Evolutionary conservation across 2,113 vertebrate genomes (phyloP), one percentile per base, ranked within the genome.

Genomic region (Lonchura striata): DNA sequence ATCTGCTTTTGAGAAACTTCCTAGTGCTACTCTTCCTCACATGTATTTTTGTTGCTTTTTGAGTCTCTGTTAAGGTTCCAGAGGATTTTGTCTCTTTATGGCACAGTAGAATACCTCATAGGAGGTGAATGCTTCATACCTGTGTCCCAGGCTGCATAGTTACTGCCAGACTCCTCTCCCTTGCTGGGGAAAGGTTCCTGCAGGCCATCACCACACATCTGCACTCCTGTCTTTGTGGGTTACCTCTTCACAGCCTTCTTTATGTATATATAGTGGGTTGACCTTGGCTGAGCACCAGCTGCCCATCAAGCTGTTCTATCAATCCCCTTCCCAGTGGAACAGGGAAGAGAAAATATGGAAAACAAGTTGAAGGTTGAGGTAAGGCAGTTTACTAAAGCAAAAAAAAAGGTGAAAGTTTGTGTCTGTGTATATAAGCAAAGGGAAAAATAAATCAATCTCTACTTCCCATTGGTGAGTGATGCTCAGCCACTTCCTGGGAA

Each of bases 371-470:
- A 81, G 14, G 28, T 22, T 33, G 42, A 33, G 18, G 33, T 57
- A 68, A 68, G 13, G 22, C 22, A 47, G 50, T 66, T 66, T 47
- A 37, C 21, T 80, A 20, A 56, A 54, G 14, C 5, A 46, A 66
- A 35, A 18, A 15, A 15, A 15, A 46, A 44, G 4, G 13, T 10
- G 4, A 31, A 57, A 57, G 11, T 39, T 81, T 56, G 17, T 37
- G 13, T 31, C 10, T 31, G 5, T 15, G 6, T 46, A 5, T 31
- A 25, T 31, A 80, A 66, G 21, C 0, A 0, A 56, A 56, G 21
- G 50, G 33, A 11, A 66, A 57, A 46, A 25, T 24, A 37, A 65
- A 65, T 31, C 24, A 37, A 20, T 46, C 33, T 66, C 33, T 59
- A 10, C 13, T 15, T 66, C 13, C 16, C 13, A 16, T 25, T 3